Percentiles rank a stretch among this genome's conserved stretches.
These are phyloP conservation scores for Zygothrica quintamaculata DNA, from an alignment of 2,888 invertebrate genomes.

Conservation along the genomic window DNA sequence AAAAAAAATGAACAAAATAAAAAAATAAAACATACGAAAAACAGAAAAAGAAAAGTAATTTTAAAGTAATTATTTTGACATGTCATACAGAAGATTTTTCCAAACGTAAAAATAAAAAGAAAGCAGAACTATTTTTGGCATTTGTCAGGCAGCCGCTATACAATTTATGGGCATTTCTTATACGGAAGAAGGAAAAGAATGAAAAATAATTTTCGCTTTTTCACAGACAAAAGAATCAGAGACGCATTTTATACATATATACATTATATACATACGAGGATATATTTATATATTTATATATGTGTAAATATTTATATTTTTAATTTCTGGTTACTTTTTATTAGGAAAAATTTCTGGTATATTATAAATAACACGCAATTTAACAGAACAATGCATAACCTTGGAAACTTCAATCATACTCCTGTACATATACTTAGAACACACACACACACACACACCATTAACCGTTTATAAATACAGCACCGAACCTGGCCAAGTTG, in stretches of 20 bases:
- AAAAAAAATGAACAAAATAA: too few relatives aligned
- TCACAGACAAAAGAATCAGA: constrained; percentile 2
- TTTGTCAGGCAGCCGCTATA: constrained; percentile 28
- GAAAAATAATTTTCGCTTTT: constrained; percentile 31
- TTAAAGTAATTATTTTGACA: constrained; percentile 50
- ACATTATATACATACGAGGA: too few relatives aligned
- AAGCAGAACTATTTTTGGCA: constrained; percentile 44
- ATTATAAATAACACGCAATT: not conserved
- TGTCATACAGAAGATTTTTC: constrained; percentile 35
- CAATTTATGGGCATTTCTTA: constrained; percentile 4
- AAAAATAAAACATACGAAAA: constrained; percentile 22
- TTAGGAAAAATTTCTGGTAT: not conserved
- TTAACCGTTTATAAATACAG: constrained; percentile 6
- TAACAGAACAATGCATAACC: constrained; percentile 21
- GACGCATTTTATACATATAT: not conserved
- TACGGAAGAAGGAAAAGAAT: constrained; percentile 43
- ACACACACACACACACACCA: constrained; percentile 2
- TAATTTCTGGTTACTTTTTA: too few relatives aligned
- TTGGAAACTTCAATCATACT: constrained; percentile 38
- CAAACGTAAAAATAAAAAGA: too few relatives aligned
- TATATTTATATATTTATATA: too few relatives aligned
- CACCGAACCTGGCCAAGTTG: constrained; percentile 70
- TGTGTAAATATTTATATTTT: too few relatives aligned
- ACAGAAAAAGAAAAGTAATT: constrained; percentile 28
- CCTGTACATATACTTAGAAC: not conserved